Percentiles rank a stretch among this genome's conserved stretches.
phyloP scores from a whole-genome alignment of 2,888 invertebrate genomes.

The Rotaria socialis region DNA sequence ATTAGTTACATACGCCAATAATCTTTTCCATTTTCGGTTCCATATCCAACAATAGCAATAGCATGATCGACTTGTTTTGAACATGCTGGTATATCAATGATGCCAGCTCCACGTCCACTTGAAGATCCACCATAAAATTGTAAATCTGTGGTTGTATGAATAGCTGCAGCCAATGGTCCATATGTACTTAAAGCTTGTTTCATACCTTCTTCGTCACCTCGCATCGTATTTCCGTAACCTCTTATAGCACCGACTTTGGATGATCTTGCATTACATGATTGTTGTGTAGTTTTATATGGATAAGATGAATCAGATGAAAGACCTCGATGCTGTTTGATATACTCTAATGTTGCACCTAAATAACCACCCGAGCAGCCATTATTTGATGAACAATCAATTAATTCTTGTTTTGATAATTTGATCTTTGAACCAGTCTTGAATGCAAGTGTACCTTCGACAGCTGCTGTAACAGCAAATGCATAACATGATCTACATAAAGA shows the following conservation, averaged over 20 bases:
- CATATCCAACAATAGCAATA: conserved; percentile 44
- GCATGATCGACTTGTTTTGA: conserved; percentile 41
- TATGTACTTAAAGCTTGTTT: not conserved
- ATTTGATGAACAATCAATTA: conserved; percentile 29
- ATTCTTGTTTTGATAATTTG: conserved; percentile 13
- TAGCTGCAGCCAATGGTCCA: conserved; percentile 14
- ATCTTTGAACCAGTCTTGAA: not conserved
- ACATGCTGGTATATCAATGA: not conserved
- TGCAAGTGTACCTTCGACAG: conserved; percentile 1
- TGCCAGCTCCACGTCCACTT: not conserved
- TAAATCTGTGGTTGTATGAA: conserved; percentile 33
- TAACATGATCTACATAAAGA: not conserved
- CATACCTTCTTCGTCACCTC: conserved; percentile 15
- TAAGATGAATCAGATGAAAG: not conserved
- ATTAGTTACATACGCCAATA: not conserved
- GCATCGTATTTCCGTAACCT: not conserved
- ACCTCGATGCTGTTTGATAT: not conserved
- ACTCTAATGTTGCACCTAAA: not conserved
- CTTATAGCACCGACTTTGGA: not conserved
- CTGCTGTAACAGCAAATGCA: conserved; percentile 24
- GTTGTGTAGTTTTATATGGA: not conserved
- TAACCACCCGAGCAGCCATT: not conserved
- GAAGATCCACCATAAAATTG: not conserved
- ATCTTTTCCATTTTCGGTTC: conserved; percentile 34
- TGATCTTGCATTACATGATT: not conserved